Evolutionary conservation across 2,797 vertebrate species (phyloP), one percentile per base, ranked within the genome.

Genomic region (Paratrypauchen microcephalus): DNA sequence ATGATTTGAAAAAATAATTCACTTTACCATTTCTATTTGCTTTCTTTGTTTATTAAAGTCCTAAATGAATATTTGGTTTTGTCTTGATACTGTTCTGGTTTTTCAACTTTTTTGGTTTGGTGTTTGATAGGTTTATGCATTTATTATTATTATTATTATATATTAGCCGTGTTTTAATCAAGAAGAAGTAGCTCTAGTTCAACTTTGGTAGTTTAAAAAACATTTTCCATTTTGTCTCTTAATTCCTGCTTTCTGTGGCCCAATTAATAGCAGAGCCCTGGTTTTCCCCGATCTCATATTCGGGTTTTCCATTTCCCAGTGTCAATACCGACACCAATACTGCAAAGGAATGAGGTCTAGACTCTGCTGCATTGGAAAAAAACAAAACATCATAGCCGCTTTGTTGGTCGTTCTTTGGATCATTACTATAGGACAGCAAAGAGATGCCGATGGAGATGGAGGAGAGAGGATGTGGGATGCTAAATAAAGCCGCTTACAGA

Each of bases 401-500:
- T 7, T 56, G 56, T 69, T 68, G 4, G 26, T 72, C 79, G 76
- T 60, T 66, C 59, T 70, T 54, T 48, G 26, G 39, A 58, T 72
- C 74, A 75, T 77, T 57, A 36, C 60, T 75, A 69, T 65, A 69
- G 26, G 52, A 47, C 36, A 1, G 59, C 16, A 55, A 69, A 39
- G 59, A 36, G 59, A 61, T 61, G 32, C 28, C 19, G 58, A 60
- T 36, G 24, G 56, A 58, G 28, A 58, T 58, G 52, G 52, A 55
- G 30, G 16, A n/a, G 58, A 60, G 36, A 76, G 65, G 79, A 71
- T 30, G 73, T 68, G 16, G 71, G 55, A 73, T 56, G 72, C 70
- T 79, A 72, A 81, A 80, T 65, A 68, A 75, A 82, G 73, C 75
- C 61, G 24, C 69, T 62, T 7, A 12, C 75, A 24, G 77, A 68